Evolutionary conservation across 2,888 invertebrate genomes (phyloP), one percentile per base, ranked within the genome.

Genomic region (Glyphotaelius pellucidus): DNA sequence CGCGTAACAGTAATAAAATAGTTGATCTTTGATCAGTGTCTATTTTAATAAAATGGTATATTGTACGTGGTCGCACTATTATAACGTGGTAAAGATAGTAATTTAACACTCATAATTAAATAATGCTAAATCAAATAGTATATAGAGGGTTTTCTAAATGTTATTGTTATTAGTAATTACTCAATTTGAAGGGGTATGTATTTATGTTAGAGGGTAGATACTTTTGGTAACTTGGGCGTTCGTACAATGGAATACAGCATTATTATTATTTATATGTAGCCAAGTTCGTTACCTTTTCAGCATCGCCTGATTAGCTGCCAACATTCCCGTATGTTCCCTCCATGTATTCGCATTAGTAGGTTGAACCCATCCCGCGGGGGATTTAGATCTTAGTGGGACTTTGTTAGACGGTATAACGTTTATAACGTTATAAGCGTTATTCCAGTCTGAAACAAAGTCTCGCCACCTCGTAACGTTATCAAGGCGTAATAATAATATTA

Each of bases 401-500:
- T 87, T 87, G 87, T 52, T 87, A 87, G 87, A 87, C 87, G 87
- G 87, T 30, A 87, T 52, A 52, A 52, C 87, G 87, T 52, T 87
- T 87, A 87, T 87, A 87, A 87, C 87, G 67, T 52, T 52, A 52
- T 47, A 86, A 86, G 19, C 85, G 85, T 42, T 86, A 42, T 42
- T 67, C 79, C 32, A 52, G 88, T 42, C 86, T 86, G 35, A 35
- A 52, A 81, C 90, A 89, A 93, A 93, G 91, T 90, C 93, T 93
- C 90, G 85, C 93, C 93, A 92, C 93, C 92, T 92, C 91, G 90
- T 92, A 93, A 91, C 92, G 92, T 80, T 92, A 92, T 93, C 93
- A 93, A 91, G 93, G 86, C 91, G 89, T 91, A 91, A 92, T 92
- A 91, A 92, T 92, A 93, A 93, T 93, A 92, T 93, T 91, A 92